phyloP scores from a whole-genome alignment of 2,113 vertebrate species.

The Cygnus buccinator region DNA sequence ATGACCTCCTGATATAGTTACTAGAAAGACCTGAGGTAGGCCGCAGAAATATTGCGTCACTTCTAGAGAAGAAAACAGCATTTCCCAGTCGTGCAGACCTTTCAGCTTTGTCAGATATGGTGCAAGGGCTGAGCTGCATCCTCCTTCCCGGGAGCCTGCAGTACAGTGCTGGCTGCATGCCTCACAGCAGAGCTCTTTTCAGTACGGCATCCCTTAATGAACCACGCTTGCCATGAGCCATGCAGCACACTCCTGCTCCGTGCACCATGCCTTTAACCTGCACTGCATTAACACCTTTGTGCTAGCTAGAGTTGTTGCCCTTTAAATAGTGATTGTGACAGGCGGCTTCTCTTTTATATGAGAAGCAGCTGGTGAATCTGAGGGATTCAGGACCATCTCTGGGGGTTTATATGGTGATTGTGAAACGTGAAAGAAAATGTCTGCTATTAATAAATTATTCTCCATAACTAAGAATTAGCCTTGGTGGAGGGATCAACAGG shows the following conservation, averaged over 20 bases:
- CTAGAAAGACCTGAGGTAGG: neutral
- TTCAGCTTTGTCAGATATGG: neutral
- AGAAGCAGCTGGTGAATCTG: neutral
- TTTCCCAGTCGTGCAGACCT: neutral
- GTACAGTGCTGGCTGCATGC: neutral
- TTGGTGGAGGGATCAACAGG: neutral
- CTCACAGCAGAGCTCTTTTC: neutral
- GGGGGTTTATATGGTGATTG: neutral
- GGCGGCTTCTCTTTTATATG: neutral
- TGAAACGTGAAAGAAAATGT: neutral
- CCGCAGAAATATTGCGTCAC: neutral
- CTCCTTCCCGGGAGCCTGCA: neutral
- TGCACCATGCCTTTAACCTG: neutral
- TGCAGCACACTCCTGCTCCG: rapidly evolving
- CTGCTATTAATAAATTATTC: neutral
- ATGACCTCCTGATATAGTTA: neutral
- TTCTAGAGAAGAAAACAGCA: neutral
- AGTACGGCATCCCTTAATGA: rapidly evolving
- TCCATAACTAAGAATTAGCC: neutral
- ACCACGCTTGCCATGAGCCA: rapidly evolving
- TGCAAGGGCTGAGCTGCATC: neutral
- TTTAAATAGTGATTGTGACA: neutral
- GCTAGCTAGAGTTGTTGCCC: neutral
- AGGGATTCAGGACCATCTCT: neutral
- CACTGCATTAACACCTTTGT: neutral